Conservation (phyloP, 30 jellyfish, hydroid and myxozoan genomes). For the Hydractinia echinata region DNA sequence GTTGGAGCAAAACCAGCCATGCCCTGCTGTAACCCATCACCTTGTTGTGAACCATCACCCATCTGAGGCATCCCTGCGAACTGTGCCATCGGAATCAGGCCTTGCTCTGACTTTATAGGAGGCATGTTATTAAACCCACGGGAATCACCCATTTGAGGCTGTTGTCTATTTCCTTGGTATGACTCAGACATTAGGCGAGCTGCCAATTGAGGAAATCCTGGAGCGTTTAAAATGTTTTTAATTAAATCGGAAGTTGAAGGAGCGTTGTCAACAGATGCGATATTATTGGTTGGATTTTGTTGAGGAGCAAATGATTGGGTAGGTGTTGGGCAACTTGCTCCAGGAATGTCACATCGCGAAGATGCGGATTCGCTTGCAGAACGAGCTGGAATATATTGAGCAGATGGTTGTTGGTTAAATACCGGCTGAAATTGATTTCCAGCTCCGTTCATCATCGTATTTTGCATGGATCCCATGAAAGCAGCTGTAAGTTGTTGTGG, state of each 20-base stretch:
- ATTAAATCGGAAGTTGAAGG: constrained; percentile 34
- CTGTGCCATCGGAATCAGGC: no score
- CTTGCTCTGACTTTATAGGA: background rate
- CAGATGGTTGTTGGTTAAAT: background rate
- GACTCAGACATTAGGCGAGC: constrained; percentile 23
- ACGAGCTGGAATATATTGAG: constrained; percentile 21
- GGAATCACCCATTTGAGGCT: background rate
- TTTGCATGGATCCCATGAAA: constrained; percentile 29
- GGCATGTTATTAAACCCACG: background rate
- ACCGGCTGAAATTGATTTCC: constrained; percentile 3
- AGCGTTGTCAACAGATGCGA: constrained; percentile 20
- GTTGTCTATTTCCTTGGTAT: constrained; percentile 4
- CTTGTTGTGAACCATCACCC: no score
- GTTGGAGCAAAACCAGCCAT: background rate
- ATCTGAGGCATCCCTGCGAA: no score
- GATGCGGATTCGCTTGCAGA: background rate
- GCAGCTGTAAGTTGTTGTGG: constrained; percentile 36
- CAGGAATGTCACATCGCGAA: constrained; percentile 38
- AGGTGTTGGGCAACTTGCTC: constrained; percentile 43
- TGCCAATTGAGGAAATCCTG: constrained; percentile 41
- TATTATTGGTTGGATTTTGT: background rate
- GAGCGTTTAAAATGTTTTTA: constrained; percentile 18
- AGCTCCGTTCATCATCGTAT: background rate
- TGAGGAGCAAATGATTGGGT: constrained; percentile 14
- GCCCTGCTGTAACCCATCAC: background rate